These are phyloP conservation scores for Naso thynnoides DNA, from an alignment of 2,797 vertebrate genomes.

Conservation along the genomic window DNA sequence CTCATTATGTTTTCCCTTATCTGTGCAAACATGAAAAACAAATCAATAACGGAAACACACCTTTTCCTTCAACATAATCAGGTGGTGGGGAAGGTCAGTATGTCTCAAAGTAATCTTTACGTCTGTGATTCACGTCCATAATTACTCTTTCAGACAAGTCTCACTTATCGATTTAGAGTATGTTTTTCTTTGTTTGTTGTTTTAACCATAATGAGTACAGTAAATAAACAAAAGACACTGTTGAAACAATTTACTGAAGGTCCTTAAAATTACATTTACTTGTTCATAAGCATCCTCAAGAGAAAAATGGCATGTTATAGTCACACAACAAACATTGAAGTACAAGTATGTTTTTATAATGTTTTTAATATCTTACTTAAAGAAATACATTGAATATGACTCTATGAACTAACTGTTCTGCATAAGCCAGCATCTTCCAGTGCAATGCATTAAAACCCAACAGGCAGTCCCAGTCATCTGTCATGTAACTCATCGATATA, in stretches of 20 bases:
- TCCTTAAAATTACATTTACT: background rate
- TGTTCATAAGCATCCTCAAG: background rate
- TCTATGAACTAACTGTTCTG: background rate
- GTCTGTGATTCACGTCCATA: constrained; percentile 1
- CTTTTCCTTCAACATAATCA: background rate
- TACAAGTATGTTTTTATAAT: background rate
- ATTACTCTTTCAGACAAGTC: background rate
- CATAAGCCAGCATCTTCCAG: background rate
- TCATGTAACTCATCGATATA: too few relatives aligned
- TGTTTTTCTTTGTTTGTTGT: background rate
- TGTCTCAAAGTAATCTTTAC: background rate
- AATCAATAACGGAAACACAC: background rate
- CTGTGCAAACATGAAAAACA: background rate
- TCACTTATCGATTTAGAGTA: background rate
- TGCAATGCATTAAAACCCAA: background rate
- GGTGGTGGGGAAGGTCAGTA: background rate
- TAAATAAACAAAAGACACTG: constrained; percentile 2
- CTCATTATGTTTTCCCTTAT: background rate
- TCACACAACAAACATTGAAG: constrained; percentile 1
- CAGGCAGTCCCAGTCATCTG: too few relatives aligned
- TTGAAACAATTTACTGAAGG: background rate
- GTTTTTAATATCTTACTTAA: background rate
- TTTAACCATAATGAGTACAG: background rate
- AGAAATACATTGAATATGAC: too few relatives aligned
- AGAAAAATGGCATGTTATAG: background rate